These are phyloP conservation scores for Danio aesculapii DNA, from an alignment of 2,797 vertebrate species.

Conservation along the genomic window DNA sequence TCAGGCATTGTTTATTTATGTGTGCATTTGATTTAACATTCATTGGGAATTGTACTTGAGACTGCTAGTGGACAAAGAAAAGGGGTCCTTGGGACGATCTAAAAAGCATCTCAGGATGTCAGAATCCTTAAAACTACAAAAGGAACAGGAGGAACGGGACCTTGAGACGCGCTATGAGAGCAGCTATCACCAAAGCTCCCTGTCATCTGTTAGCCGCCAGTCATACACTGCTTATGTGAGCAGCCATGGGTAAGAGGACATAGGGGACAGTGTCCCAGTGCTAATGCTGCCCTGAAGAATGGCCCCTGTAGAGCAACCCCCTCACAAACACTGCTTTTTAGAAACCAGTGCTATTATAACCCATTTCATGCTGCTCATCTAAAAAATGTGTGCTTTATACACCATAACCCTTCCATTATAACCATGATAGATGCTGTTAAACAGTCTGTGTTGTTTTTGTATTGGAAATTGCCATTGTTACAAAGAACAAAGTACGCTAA, in stretches of 20 bases:
- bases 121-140: slow-evolving; percentile 83
- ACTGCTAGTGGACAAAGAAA: slow-evolving; percentile 39
- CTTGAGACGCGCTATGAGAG: slow-evolving; percentile 86
- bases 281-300: slow-evolving; percentile 42
- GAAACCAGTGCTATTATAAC: slow-evolving; percentile 27
- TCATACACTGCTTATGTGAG: slow-evolving; percentile 77
- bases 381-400: background rate
- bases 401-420: slow-evolving; percentile 28
- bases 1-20: background rate
- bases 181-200: slow-evolving; percentile 79
- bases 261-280: slow-evolving; percentile 28
- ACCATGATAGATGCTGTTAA: slow-evolving; percentile 1
- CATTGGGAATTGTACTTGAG: slow-evolving; percentile 46
- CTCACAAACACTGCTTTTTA: slow-evolving; percentile 32
- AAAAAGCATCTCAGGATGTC: slow-evolving; percentile 83
- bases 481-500: slow-evolving; percentile 1
- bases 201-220: slow-evolving; percentile 84
- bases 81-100: slow-evolving; percentile 37
- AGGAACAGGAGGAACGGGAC: slow-evolving; percentile 78
- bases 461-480: background rate
- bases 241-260: slow-evolving; percentile 81
- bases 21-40: slow-evolving; percentile 40
- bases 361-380: slow-evolving; percentile 5
- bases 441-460: background rate
- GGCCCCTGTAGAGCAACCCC: slow-evolving; percentile 30